phyloP scores from a whole-genome alignment of 2,888 invertebrate species.

The Horisme vitalbata region DNA sequence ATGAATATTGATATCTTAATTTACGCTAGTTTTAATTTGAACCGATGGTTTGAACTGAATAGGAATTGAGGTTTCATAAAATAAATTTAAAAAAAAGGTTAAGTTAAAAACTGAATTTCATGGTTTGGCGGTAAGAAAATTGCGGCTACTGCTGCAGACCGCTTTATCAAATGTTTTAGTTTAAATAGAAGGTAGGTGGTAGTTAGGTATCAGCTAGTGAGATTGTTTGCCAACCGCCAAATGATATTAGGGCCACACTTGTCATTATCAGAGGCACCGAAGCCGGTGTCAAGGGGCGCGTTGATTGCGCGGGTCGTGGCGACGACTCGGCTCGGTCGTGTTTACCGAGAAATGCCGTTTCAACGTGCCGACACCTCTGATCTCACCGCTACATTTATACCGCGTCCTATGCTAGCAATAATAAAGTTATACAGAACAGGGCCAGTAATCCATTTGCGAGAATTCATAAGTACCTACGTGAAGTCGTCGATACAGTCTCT shows the following conservation, averaged over 20 bases:
- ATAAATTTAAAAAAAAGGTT: too few species aligned
- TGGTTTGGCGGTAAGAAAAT: background rate
- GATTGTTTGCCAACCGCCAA: constrained; percentile 38
- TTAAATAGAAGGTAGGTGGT: too few species aligned
- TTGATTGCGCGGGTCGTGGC: constrained; percentile 54
- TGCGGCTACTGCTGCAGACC: background rate
- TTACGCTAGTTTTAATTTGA: too few species aligned
- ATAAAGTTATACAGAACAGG: constrained; percentile 32
- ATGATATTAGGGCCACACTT: constrained; percentile 34
- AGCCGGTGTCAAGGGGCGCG: constrained; percentile 68
- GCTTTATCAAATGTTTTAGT: constrained; percentile 19
- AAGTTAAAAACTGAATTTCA: too few species aligned
- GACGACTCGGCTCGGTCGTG: constrained; percentile 43
- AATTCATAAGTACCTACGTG: constrained; percentile 22
- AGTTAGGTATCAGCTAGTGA: too few species aligned
- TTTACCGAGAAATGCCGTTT: constrained; percentile 57
- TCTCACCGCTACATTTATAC: constrained; percentile 54
- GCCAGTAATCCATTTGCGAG: constrained; percentile 28
- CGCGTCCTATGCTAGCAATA: constrained; percentile 28
- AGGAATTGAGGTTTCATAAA: too few species aligned
- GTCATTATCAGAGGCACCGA: constrained; percentile 49
- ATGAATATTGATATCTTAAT: too few species aligned
- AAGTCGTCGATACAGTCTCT: constrained; percentile 22
- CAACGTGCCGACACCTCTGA: constrained; percentile 64
- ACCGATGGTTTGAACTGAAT: too few species aligned